These are phyloP conservation scores for Podabrus alpinus DNA, from an alignment of 2,888 invertebrate genomes.

Conservation along the genomic window DNA sequence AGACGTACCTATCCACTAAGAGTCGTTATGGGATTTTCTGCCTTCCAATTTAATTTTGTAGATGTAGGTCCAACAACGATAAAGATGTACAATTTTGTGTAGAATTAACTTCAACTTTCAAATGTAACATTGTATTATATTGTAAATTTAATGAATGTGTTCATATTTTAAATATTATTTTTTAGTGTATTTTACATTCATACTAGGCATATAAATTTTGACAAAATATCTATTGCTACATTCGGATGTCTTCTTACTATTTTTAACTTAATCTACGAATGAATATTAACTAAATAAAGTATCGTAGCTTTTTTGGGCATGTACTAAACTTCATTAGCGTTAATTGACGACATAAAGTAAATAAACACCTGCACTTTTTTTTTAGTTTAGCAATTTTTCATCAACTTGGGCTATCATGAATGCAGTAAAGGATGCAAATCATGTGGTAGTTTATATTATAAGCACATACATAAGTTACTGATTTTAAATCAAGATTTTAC, in stretches of 20 bases:
- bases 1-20: not conserved
- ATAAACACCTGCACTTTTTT: no score
- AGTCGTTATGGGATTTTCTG: not conserved
- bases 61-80: not conserved
- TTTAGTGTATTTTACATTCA: no score
- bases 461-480: no score
- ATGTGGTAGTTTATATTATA: no score
- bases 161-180: not conserved
- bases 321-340: no score
- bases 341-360: no score
- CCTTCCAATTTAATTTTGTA: not conserved
- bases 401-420: no score
- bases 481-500: not conserved
- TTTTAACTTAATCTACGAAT: not conserved
- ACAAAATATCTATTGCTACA: not conserved
- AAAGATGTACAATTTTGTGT: not conserved
- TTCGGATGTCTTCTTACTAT: not conserved
- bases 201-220: no score
- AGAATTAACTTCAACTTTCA: not conserved
- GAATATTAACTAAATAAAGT: not conserved
- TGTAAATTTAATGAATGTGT: not conserved
- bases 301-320: not conserved
- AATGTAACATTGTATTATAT: not conserved
- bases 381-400: no score
- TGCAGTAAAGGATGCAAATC: no score